Percentiles rank a stretch among this genome's conserved stretches.
phyloP scores from a whole-genome alignment of 1,140 invertebrate genomes.

The Scaptomyza montana region DNA sequence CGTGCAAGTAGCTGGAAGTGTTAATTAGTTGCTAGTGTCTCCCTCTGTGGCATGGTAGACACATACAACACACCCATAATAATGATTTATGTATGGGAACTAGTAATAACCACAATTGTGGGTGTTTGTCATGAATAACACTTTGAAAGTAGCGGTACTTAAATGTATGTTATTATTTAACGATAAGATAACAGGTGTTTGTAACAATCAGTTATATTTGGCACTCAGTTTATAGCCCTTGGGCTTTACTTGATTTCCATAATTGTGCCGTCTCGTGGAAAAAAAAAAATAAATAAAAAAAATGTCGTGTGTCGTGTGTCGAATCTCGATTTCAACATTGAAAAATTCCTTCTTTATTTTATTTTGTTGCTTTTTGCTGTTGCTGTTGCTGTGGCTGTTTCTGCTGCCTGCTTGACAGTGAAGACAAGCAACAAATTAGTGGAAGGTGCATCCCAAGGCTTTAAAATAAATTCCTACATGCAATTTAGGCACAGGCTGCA shows the following conservation, averaged over 20 bases:
- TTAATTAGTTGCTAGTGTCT: slow-evolving; percentile 79
- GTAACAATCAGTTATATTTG: slow-evolving; percentile 19
- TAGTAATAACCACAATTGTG: slow-evolving; percentile 50
- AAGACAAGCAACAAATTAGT: slow-evolving; percentile 66
- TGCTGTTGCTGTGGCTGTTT: neutral
- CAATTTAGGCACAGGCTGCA: slow-evolving; percentile 46
- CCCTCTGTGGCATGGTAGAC: slow-evolving; percentile 6
- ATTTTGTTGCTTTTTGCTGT: slow-evolving; percentile 14
- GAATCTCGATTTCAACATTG: slow-evolving; percentile 60
- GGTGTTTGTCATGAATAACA: slow-evolving; percentile 32
- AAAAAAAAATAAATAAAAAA: slow-evolving; percentile 11
- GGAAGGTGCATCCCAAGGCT: slow-evolving; percentile 51
- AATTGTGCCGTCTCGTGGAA: slow-evolving; percentile 48
- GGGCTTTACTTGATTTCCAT: slow-evolving; percentile 36
- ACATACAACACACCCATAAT: slow-evolving; percentile 24
- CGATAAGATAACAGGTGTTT: slow-evolving; percentile 41
- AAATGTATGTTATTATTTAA: neutral
- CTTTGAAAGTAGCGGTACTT: neutral
- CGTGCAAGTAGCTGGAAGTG: slow-evolving; percentile 79
- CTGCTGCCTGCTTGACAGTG: slow-evolving; percentile 32
- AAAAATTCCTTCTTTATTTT: slow-evolving; percentile 47
- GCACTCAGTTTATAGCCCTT: slow-evolving; percentile 1
- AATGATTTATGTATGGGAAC: slow-evolving; percentile 57
- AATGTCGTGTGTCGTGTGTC: slow-evolving; percentile 53
- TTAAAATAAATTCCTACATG: slow-evolving; percentile 70